Base-by-base conservation (phyloP, 2,888 invertebrate species). In the Parnassius apollo region DNA sequence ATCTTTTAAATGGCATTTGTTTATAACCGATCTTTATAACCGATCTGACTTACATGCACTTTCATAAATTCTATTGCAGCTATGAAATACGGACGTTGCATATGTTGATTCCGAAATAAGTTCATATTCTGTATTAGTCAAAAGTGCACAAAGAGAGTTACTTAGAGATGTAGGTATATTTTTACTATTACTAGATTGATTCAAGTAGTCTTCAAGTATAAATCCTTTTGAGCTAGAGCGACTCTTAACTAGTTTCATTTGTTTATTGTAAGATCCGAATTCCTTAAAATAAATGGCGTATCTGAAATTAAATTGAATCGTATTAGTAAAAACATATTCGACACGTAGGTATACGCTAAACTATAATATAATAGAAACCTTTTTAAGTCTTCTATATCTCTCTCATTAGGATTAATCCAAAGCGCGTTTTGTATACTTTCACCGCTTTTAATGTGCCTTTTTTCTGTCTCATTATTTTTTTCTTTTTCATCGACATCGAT, bases 241-340 rank as follows among this genome's bases (percentile, higher is more conserved):
- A 72, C 88, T 87, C 70, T 85, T 91, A 0, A 89, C 85, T 60
- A 88, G 71, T 65, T 75, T 83, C 42, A 92, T 69, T 81, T 93
- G 93, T 65, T 85, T 88, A 70, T 91, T 89, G 64, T 92, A 83
- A 49, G 88, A 87, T 66, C 92, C 92, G 65, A 93, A 87, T 73
- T 93, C 93, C 76, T 91, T 91, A 73, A 93, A 93, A 74, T 86
- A 93, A 69, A 83, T 81, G 73, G 89, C 91, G 75, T 93, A 93
- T 78, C 93, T 93, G 83, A 63, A 91, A 83, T 52, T 22, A 57
- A 59, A 66, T 63, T n/a, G 51, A 45, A 46, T 22, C 2, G 9
- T 51, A 9, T 10, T 10, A 46, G n/a, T 46, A 46, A 46, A 50
- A 13, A 50, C 9, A 2, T 18, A 18, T 18, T 9, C 9, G 51